phyloP scores from a whole-genome alignment of 2,113 vertebrate species.

The Sylvilagus bachmani region DNA sequence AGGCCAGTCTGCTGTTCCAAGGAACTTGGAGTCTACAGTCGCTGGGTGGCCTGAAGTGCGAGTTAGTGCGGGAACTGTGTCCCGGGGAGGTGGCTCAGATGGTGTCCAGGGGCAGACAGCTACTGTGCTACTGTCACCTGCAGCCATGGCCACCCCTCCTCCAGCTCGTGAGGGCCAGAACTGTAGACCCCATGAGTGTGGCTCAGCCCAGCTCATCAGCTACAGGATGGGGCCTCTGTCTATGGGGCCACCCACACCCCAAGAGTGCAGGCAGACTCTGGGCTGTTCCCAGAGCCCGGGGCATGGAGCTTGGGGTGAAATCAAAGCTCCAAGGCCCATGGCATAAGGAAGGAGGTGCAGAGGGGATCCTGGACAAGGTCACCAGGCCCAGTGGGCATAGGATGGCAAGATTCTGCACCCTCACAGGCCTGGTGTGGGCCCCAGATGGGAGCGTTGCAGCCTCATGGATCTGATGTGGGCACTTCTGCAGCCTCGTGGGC shows the following conservation, averaged over 20 bases:
- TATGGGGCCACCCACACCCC: fast-evolving
- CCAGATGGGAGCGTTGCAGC: neutral
- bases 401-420: neutral
- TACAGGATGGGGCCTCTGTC: neutral
- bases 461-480: neutral
- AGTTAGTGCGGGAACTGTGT: no score
- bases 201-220: neutral
- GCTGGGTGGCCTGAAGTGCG: neutral
- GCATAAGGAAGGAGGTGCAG: neutral
- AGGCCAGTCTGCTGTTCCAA: neutral
- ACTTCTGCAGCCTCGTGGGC: neutral
- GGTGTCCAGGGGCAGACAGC: neutral
- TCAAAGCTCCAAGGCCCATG: neutral
- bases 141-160: neutral
- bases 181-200: neutral
- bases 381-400: fast-evolving
- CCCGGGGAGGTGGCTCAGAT: neutral
- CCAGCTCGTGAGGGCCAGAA: neutral
- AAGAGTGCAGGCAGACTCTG: neutral
- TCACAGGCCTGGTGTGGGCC: neutral
- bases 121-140: fast-evolving
- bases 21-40: neutral
- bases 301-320: neutral
- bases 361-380: no score
- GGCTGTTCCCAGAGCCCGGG: neutral